phyloP scores from a whole-genome alignment of 2,113 vertebrate genomes.

The Xenopus laevis region DNA sequence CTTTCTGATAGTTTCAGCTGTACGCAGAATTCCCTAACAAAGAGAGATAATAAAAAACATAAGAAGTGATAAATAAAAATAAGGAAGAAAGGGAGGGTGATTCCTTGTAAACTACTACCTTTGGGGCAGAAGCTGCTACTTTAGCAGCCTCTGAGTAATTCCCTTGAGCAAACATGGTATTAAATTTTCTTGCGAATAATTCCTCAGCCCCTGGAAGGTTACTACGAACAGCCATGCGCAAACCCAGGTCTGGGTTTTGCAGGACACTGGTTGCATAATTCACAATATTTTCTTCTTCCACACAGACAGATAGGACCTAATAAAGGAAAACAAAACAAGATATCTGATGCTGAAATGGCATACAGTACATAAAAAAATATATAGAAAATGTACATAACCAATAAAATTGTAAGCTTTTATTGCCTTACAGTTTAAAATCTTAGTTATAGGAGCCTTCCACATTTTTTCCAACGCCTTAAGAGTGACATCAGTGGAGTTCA shows the following conservation, averaged over 20 bases:
- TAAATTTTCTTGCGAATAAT: constrained; percentile 85
- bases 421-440: no score
- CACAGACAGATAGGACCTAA: constrained; percentile 87
- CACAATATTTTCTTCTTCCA: constrained; percentile 93
- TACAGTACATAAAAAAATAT: no score
- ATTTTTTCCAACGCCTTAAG: no score
- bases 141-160: constrained; percentile 87
- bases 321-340: constrained; percentile 1
- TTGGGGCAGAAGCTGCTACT: constrained; percentile 84
- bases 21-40: constrained; percentile 78
- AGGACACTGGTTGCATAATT: constrained; percentile 84
- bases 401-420: no score
- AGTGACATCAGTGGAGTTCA: no score
- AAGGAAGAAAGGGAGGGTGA: neutral
- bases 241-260: constrained; percentile 85
- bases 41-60: neutral
- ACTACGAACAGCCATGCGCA: constrained; percentile 83
- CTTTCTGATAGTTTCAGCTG: constrained; percentile 82
- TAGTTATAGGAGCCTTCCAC: no score
- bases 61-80: neutral
- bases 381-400: no score
- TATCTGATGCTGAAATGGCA: no score
- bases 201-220: constrained; percentile 88
- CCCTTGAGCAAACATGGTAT: constrained; percentile 81
- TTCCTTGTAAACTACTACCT: constrained; percentile 63